Evolutionary conservation across 2,113 vertebrate species (phyloP).

Genomic region (Melospiza georgiana): DNA sequence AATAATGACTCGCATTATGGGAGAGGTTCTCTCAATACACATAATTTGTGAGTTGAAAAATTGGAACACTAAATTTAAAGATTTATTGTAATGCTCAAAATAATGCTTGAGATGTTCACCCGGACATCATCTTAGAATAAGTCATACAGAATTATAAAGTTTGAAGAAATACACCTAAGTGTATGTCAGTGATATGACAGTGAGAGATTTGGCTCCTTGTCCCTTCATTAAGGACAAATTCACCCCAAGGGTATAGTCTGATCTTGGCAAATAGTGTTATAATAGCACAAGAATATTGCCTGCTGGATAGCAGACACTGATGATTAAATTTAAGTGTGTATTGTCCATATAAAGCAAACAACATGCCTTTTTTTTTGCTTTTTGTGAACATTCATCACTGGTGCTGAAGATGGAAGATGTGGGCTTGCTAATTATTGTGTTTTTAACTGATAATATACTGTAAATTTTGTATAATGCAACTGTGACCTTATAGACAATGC

Average conservation of each 20-base stretch:
- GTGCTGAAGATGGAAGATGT: constrained; percentile 70
- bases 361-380: constrained; percentile 48
- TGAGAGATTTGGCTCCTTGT: constrained; percentile 70
- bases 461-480: constrained; percentile 80
- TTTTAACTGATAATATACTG: constrained; percentile 83
- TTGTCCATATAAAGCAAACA: constrained; percentile 83
- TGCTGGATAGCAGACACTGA: constrained; percentile 82
- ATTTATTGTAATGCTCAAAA: constrained; percentile 56
- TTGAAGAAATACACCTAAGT: constrained; percentile 51
- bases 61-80: not conserved
- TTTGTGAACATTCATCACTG: constrained; percentile 84
- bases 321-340: constrained; percentile 85
- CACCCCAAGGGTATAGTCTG: constrained; percentile 83
- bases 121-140: constrained; percentile 53
- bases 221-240: constrained; percentile 87
- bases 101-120: constrained; percentile 31
- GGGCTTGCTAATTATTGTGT: constrained; percentile 81
- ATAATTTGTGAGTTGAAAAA: not conserved
- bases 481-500: constrained; percentile 78
- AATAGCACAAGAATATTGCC: constrained; percentile 78
- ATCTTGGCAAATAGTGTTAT: constrained; percentile 84
- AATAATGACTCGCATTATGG: not conserved
- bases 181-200: constrained; percentile 52
- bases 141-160: constrained; percentile 56
- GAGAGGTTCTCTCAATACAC: not conserved